Evolutionary conservation across 1,140 invertebrate genomes (phyloP).

Genomic region (Diorhabda carinulata): DNA sequence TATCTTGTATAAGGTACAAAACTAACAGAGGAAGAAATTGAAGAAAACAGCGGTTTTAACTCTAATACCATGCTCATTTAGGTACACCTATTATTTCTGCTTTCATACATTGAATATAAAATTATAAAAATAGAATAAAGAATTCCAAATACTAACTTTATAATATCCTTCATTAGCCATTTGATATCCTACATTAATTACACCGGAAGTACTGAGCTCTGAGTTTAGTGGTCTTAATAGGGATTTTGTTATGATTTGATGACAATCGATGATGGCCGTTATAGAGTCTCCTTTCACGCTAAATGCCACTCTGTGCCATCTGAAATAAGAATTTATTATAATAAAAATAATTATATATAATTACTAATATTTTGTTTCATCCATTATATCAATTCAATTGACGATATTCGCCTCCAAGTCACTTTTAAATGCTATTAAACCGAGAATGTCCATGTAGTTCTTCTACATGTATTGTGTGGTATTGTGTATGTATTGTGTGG

Average conservation of each 20-base stretch:
- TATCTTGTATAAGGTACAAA: too few relatives aligned
- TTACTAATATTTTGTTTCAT: neutral
- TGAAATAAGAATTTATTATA: conserved; percentile 42
- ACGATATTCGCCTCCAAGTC: too few relatives aligned
- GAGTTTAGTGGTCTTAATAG: conserved; percentile 56
- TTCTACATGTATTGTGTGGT: too few relatives aligned
- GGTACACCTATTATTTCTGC: too few relatives aligned
- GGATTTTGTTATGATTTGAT: conserved; percentile 55
- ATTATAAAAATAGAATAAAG: neutral
- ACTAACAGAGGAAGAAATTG: too few relatives aligned
- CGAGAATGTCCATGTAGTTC: too few relatives aligned
- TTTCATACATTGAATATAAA: too few relatives aligned
- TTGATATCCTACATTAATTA: conserved; percentile 69
- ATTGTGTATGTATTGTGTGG: too few relatives aligned
- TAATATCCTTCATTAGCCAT: conserved; percentile 63
- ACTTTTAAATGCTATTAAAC: too few relatives aligned
- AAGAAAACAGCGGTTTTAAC: too few relatives aligned
- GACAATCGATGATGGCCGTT: conserved; percentile 69
- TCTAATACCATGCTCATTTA: too few relatives aligned
- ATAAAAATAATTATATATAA: conserved; percentile 11
- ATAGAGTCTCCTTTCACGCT: conserved; percentile 74
- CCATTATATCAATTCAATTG: too few relatives aligned
- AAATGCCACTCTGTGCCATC: conserved; percentile 74
- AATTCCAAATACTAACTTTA: conserved; percentile 50
- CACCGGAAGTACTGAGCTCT: conserved; percentile 61